These are phyloP conservation scores for Allygus modestus DNA, from an alignment of 2,888 invertebrate species.

Conservation along the genomic window DNA sequence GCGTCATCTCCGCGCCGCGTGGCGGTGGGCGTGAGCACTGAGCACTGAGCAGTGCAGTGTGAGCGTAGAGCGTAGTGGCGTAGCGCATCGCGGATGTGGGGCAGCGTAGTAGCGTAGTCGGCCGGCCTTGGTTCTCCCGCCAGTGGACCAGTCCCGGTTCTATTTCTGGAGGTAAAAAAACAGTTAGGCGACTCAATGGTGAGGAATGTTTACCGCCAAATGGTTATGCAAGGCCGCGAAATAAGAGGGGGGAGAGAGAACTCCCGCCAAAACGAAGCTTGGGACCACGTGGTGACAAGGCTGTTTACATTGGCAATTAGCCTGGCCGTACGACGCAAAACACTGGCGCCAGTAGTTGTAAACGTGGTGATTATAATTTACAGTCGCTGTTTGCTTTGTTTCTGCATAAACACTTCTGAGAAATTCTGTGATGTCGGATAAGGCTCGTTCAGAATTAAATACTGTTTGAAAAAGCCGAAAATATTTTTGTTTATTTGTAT, in stretches of 20 bases:
- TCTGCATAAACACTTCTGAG: no score
- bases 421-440: no score
- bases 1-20: no score
- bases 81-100: no score
- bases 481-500: no score
- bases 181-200: slow-evolving; percentile 49
- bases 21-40: no score
- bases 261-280: slow-evolving; percentile 51
- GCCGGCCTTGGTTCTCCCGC: slow-evolving; percentile 42
- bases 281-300: slow-evolving; percentile 53
- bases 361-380: background rate
- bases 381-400: background rate
- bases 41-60: no score
- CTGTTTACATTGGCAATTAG: slow-evolving; percentile 5
- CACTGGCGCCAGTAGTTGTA: slow-evolving; percentile 2
- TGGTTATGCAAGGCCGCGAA: slow-evolving; percentile 31
- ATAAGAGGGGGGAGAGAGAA: background rate
- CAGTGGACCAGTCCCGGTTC: slow-evolving; percentile 14
- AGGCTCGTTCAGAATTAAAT: no score
- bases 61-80: no score
- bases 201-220: slow-evolving; percentile 47
- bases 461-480: no score
- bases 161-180: slow-evolving; percentile 55
- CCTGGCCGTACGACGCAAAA: background rate
- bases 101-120: background rate